Conservation (phyloP, 2,888 invertebrate species). For the Tryphoninae sp. region DNA sequence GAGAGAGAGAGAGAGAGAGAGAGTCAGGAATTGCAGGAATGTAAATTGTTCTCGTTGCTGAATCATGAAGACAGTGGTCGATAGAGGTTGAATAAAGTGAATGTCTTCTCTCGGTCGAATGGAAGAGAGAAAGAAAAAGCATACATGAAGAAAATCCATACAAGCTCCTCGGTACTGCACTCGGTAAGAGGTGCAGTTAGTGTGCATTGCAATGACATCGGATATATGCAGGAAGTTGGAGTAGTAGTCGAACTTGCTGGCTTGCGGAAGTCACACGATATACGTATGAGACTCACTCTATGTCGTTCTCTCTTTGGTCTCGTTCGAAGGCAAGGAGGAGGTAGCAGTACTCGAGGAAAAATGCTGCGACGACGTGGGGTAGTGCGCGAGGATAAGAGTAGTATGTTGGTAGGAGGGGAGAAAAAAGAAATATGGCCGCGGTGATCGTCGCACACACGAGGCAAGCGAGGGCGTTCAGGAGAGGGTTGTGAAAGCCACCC, state of each 20-base stretch:
- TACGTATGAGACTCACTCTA: constrained; percentile 31
- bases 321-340: constrained; percentile 30
- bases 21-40: constrained; percentile 7
- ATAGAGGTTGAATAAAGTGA: constrained; percentile 46
- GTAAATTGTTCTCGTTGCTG: constrained; percentile 36
- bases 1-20: neutral
- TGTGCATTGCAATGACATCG: constrained; percentile 63
- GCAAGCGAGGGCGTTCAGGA: constrained; percentile 52
- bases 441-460: constrained; percentile 63
- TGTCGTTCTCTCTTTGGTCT: neutral
- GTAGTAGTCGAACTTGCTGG: constrained; percentile 33
- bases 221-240: constrained; percentile 52
- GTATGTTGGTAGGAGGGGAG: constrained; percentile 29
- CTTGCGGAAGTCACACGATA: constrained; percentile 58
- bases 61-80: constrained; percentile 46
- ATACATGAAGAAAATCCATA: constrained; percentile 37
- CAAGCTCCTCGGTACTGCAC: constrained; percentile 6
- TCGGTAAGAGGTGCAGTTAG: constrained; percentile 23
- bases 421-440: constrained; percentile 61
- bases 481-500: constrained; percentile 47
- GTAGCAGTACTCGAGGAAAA: constrained; percentile 60
- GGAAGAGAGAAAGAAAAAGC: constrained; percentile 10
- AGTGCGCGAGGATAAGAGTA: constrained; percentile 12
- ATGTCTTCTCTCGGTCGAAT: constrained; percentile 37
- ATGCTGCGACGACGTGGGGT: constrained; percentile 54